Conservation (phyloP, 2,113 vertebrate species). For the Monarcha castaneiventris region DNA sequence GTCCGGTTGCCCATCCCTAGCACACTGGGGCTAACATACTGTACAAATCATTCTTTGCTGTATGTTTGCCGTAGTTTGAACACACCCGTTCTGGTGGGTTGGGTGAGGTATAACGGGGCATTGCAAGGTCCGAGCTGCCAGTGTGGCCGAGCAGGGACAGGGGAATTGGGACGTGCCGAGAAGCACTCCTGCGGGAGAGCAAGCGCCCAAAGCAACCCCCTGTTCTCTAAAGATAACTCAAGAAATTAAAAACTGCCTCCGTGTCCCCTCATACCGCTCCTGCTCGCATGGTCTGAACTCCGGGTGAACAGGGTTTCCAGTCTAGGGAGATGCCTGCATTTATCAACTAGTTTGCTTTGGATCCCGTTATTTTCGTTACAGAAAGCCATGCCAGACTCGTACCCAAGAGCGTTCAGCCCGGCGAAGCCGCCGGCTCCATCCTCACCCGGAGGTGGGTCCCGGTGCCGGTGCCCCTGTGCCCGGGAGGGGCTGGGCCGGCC, state of each 20-base stretch:
- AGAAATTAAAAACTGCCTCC: neutral
- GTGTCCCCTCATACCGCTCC: neutral
- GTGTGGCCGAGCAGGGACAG: neutral
- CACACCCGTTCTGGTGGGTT: rapidly evolving
- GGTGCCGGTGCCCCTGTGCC: neutral
- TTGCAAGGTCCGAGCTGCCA: neutral
- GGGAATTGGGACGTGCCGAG: neutral
- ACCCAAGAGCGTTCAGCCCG: neutral
- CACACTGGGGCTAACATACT: rapidly evolving
- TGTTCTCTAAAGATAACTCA: neutral
- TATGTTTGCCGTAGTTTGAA: neutral
- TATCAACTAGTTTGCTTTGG: neutral
- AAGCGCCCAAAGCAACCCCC: neutral
- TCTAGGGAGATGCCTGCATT: neutral
- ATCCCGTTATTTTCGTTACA: neutral
- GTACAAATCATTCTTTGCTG: neutral
- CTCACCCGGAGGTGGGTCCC: neutral
- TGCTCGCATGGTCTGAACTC: neutral
- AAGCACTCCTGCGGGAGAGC: neutral
- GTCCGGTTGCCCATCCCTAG: neutral
- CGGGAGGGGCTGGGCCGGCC: neutral
- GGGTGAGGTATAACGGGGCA: neutral
- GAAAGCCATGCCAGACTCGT: neutral
- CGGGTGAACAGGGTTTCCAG: neutral
- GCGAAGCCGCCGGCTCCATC: neutral